Conservation (phyloP, 2,113 vertebrate species). For the Vulpes lagopus region DNA sequence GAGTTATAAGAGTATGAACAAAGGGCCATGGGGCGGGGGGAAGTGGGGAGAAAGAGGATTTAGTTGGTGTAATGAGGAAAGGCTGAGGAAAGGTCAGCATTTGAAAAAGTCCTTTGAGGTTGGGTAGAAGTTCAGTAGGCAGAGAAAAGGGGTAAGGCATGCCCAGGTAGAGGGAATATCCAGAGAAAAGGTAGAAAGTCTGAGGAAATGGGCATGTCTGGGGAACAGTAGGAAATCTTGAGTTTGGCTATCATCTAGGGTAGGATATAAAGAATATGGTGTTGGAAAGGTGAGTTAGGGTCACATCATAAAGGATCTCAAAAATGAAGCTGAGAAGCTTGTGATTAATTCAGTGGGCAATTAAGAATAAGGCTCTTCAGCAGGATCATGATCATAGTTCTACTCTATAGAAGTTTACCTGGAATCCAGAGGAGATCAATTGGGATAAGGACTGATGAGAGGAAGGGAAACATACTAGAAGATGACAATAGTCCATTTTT, state of each 20-base stretch:
- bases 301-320: not conserved
- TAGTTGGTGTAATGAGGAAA: not conserved
- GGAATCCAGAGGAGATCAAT: not conserved
- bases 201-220: not conserved
- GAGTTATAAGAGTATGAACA: not conserved
- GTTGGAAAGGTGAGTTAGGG: not conserved
- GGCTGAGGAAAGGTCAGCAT: not conserved
- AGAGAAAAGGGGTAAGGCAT: not conserved
- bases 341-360: not conserved
- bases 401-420: not conserved
- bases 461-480: not conserved
- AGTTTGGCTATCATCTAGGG: not conserved
- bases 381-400: not conserved
- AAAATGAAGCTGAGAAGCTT: not conserved
- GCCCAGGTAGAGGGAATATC: not conserved
- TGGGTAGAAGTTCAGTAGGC: not conserved
- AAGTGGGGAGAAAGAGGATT: not conserved
- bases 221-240: not conserved
- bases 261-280: not conserved
- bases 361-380: not conserved
- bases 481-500: constrained; percentile 14
- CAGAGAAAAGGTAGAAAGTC: not conserved
- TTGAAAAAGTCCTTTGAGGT: not conserved
- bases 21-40: not conserved
- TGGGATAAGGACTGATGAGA: not conserved